A percentile compares a stretch with the other conserved stretches of the same genome.
phyloP scores from a whole-genome alignment of 2,797 vertebrate genomes.

The Xiphorhynchus erythropygius region DNA sequence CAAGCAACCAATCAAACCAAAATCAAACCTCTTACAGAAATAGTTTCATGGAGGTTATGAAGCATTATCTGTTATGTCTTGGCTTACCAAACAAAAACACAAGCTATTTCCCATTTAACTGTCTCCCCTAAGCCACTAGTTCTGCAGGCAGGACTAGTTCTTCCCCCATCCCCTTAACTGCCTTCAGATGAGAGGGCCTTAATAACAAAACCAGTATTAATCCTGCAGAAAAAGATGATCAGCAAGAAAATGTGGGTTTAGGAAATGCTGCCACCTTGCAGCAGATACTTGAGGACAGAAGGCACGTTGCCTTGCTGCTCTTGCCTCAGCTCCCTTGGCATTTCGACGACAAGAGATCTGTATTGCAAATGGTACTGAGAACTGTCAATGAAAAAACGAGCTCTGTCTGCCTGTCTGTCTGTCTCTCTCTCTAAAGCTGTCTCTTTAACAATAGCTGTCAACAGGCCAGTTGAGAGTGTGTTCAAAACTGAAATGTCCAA shows the following conservation, averaged over 20 bases:
- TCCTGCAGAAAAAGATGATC: neutral
- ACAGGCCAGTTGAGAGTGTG: neutral
- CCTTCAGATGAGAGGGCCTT: neutral
- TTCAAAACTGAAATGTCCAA: neutral
- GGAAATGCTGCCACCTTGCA: neutral
- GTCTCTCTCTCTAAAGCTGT: neutral
- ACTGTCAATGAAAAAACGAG: neutral
- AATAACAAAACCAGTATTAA: neutral
- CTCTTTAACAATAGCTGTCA: neutral
- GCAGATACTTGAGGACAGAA: neutral
- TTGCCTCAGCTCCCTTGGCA: neutral
- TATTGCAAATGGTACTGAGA: neutral
- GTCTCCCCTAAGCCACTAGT: neutral
- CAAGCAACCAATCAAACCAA: neutral
- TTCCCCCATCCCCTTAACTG: neutral
- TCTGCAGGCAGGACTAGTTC: neutral
- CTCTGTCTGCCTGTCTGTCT: neutral
- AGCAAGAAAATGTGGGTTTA: neutral
- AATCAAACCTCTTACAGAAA: neutral
- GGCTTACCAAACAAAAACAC: neutral
- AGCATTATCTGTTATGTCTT: neutral
- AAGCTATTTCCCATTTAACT: neutral
- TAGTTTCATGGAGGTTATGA: neutral
- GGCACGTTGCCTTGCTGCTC: neutral
- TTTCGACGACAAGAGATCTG: neutral